These are phyloP conservation scores for Oncopeltus fasciatus DNA, from an alignment of 1,140 invertebrate species.

Conservation along the genomic window DNA sequence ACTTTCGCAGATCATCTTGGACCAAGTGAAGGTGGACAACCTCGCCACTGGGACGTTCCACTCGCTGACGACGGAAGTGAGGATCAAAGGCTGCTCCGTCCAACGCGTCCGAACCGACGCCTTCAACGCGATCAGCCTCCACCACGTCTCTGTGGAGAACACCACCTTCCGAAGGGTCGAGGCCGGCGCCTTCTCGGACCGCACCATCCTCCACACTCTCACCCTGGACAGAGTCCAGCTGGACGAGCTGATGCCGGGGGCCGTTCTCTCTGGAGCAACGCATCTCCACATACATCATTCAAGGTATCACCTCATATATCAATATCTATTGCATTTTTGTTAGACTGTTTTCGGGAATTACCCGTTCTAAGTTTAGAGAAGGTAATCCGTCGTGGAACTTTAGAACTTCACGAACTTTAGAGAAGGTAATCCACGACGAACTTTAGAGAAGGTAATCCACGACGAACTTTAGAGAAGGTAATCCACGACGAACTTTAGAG, in stretches of 20 bases:
- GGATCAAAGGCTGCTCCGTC: constrained; percentile 40
- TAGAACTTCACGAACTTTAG: too few relatives aligned
- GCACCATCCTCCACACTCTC: constrained; percentile 44
- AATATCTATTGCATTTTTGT: not conserved
- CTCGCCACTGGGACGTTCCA: constrained; percentile 45
- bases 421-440: too few relatives aligned
- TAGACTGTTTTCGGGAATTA: not conserved
- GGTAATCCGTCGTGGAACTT: not conserved
- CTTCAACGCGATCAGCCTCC: constrained; percentile 47
- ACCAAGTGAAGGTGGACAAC: constrained; percentile 40
- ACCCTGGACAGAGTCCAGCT: constrained; percentile 43
- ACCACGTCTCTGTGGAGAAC: constrained; percentile 43
- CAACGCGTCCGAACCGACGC: constrained; percentile 40
- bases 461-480: too few relatives aligned
- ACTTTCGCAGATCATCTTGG: constrained; percentile 47
- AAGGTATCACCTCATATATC: constrained; percentile 1
- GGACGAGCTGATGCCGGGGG: constrained; percentile 36
- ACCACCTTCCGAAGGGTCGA: constrained; percentile 42
- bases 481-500: too few relatives aligned
- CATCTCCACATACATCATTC: constrained; percentile 46
- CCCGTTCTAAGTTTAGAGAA: not conserved
- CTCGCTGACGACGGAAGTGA: constrained; percentile 43
- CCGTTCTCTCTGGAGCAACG: constrained; percentile 44
- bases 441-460: too few relatives aligned
- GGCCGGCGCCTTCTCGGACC: constrained; percentile 44